Evolutionary conservation across 2,113 vertebrate species (phyloP).

Genomic region (Notarius quadriscutis): DNA sequence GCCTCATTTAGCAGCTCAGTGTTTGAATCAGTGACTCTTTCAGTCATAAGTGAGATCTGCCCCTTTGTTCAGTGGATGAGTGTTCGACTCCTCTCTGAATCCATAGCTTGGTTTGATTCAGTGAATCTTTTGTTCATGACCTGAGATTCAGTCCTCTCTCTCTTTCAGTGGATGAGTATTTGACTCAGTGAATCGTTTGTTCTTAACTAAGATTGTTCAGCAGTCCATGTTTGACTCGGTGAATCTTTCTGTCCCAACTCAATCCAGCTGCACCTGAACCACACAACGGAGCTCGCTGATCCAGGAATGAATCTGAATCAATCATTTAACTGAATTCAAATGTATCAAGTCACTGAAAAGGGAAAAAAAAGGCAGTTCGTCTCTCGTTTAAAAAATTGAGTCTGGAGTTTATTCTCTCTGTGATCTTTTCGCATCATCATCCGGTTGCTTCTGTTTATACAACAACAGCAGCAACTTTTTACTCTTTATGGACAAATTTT

Average conservation of each 20-base stretch:
- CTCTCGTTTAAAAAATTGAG: no score
- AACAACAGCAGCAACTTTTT: not conserved
- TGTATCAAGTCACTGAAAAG: no score
- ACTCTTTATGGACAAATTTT: not conserved
- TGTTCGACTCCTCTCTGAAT: no score
- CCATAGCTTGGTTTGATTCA: no score
- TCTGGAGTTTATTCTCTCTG: not conserved
- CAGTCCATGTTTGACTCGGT: not conserved
- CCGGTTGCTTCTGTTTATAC: not conserved
- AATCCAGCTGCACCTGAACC: not conserved
- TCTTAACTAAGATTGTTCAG: not conserved
- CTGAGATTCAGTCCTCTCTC: no score
- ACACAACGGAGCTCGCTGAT: not conserved
- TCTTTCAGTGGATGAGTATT: no score
- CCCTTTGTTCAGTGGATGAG: no score
- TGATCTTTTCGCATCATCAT: not conserved
- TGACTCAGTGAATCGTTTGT: not conserved
- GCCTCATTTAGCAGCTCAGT: no score
- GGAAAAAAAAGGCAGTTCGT: no score
- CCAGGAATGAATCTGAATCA: not conserved
- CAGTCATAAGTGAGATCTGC: no score
- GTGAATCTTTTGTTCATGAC: no score
- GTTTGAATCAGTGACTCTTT: no score
- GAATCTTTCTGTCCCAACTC: not conserved
- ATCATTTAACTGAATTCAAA: not conserved